phyloP scores from a whole-genome alignment of 2,113 vertebrate genomes.

The Nibea coibor region DNA sequence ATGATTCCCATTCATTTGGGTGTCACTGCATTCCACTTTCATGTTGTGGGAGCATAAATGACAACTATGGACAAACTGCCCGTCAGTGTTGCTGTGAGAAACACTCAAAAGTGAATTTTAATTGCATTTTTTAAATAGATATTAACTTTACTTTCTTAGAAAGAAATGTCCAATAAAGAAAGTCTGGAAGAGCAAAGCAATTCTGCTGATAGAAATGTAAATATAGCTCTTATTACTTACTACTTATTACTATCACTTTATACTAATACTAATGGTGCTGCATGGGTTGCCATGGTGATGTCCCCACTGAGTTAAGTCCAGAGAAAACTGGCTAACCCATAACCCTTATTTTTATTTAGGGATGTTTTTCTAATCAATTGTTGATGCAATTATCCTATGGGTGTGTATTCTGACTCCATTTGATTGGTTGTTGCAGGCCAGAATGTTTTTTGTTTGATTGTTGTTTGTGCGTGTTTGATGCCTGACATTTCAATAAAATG shows the following conservation, averaged over 20 bases:
- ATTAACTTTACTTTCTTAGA: too few relatives aligned
- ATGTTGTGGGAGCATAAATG: slow-evolving; percentile 66
- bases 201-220: too few relatives aligned
- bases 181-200: background rate
- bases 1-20: slow-evolving; percentile 49
- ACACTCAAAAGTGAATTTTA: background rate
- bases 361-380: background rate
- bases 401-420: background rate
- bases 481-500: background rate
- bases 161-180: background rate
- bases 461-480: background rate
- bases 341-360: background rate
- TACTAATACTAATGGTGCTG: too few relatives aligned
- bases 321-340: too few relatives aligned
- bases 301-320: too few relatives aligned
- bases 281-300: too few relatives aligned
- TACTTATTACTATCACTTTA: too few relatives aligned
- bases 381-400: background rate
- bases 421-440: background rate
- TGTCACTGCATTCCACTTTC: slow-evolving; percentile 60
- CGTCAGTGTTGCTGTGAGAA: background rate
- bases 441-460: background rate
- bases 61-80: slow-evolving; percentile 21
- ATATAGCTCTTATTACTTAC: too few relatives aligned
- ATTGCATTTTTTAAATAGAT: too few relatives aligned